Percentiles rank a stretch among this genome's conserved stretches.
Evolutionary conservation across 2,888 invertebrate species (phyloP).

Genomic region (Sinodicranocentrus sp.): DNA sequence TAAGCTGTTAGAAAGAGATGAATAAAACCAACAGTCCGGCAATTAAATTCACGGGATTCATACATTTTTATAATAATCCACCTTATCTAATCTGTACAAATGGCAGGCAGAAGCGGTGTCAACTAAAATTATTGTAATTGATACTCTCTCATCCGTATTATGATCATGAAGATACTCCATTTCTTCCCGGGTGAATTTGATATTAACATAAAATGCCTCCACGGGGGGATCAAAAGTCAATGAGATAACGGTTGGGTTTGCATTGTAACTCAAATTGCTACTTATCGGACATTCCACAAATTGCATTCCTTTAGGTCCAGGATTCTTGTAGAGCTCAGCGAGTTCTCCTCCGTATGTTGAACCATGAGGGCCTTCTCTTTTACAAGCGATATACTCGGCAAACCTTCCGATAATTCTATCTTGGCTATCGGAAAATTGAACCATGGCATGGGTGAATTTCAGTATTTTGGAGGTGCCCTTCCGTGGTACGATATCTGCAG

Average conservation of each 20-base stretch:
- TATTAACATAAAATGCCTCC: conserved; percentile 32
- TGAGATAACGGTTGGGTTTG: not conserved
- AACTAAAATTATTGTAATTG: conserved; percentile 14
- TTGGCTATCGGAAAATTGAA: conserved; percentile 10
- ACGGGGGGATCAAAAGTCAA: conserved; percentile 15
- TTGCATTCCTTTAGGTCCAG: not conserved
- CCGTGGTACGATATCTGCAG: not conserved
- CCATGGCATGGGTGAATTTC: conserved; percentile 33
- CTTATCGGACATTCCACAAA: conserved; percentile 14
- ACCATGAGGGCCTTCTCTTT: not conserved
- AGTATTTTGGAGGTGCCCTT: no score
- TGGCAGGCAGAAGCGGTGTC: not conserved
- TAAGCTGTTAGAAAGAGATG: no score
- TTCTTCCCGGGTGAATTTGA: conserved; percentile 31
- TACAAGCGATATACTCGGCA: conserved; percentile 30
- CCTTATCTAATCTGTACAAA: not conserved
- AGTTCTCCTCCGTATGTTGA: not conserved
- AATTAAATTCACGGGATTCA: no score
- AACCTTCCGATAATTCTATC: conserved; percentile 18
- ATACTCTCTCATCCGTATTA: not conserved
- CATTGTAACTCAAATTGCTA: not conserved
- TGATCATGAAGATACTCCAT: not conserved
- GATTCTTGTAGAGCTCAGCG: not conserved
- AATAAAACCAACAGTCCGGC: no score
- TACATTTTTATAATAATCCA: no score